Percentiles rank a stretch among this genome's conserved stretches.
Conservation (phyloP, 2,113 vertebrate genomes). For the Narcine bancroftii region DNA sequence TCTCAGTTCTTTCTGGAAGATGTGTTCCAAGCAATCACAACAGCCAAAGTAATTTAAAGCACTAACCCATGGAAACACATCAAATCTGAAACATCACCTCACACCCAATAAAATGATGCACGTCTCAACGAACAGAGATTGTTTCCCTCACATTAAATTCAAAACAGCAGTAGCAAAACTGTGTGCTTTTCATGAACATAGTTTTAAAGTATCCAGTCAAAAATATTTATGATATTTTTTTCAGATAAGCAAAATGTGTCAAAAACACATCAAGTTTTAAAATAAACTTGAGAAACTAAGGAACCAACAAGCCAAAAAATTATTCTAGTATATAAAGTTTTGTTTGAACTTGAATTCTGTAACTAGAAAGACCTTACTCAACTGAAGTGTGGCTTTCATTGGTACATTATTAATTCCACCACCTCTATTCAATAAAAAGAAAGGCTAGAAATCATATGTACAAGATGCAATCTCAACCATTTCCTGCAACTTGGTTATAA, state of each 20-base stretch:
- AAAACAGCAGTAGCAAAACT: not conserved
- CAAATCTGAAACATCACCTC: slow-evolving; percentile 24
- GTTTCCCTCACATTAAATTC: not conserved
- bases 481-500: slow-evolving; percentile 23
- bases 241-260: not conserved
- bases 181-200: not conserved
- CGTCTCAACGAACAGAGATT: not conserved
- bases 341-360: not conserved
- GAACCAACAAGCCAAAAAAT: not conserved
- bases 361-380: not conserved
- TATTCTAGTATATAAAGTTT: not conserved
- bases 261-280: not conserved
- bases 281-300: not conserved
- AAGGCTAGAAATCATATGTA: slow-evolving; percentile 3
- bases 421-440: not conserved
- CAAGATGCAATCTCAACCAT: slow-evolving; percentile 15
- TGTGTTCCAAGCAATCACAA: not conserved
- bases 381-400: not conserved
- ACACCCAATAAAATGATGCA: slow-evolving; percentile 32
- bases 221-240: not conserved
- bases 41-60: not conserved
- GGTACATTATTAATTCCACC: not conserved
- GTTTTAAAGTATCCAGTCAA: not conserved
- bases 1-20: slow-evolving; percentile 5
- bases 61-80: not conserved